A percentile compares a stretch with the other conserved stretches of the same genome.
phyloP scores from a whole-genome alignment of 2,113 vertebrate species.

The Cygnus atratus region DNA sequence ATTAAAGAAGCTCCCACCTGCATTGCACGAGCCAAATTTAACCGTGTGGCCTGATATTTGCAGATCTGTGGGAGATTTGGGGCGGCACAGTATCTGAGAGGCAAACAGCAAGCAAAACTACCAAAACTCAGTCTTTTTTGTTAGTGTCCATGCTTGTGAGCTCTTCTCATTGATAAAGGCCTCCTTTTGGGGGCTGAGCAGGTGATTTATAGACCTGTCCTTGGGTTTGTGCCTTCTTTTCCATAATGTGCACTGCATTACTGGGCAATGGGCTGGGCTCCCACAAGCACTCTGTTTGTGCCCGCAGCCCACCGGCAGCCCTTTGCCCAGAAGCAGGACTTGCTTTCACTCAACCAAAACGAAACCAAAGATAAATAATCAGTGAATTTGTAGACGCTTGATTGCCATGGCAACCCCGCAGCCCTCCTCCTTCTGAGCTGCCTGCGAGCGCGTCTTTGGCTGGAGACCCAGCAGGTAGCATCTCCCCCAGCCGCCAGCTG shows the following conservation, averaged over 20 bases:
- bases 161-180: neutral
- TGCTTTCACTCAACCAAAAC: neutral
- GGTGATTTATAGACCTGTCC: neutral
- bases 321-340: neutral
- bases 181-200: neutral
- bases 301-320: neutral
- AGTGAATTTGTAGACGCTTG: neutral
- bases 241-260: fast-evolving
- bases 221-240: neutral
- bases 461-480: neutral
- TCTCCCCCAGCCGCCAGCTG: neutral
- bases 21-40: neutral
- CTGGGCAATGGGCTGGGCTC: neutral
- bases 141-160: neutral
- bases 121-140: neutral
- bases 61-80: neutral
- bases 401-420: slow-evolving; percentile 39
- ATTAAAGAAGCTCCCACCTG: neutral
- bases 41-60: neutral
- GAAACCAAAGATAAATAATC: slow-evolving; percentile 13
- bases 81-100: neutral
- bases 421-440: neutral
- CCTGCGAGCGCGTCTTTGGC: neutral
- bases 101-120: fast-evolving
- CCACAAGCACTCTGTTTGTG: fast-evolving